phyloP scores from a whole-genome alignment of 1,140 invertebrate genomes.

The Copidosoma floridanum region DNA sequence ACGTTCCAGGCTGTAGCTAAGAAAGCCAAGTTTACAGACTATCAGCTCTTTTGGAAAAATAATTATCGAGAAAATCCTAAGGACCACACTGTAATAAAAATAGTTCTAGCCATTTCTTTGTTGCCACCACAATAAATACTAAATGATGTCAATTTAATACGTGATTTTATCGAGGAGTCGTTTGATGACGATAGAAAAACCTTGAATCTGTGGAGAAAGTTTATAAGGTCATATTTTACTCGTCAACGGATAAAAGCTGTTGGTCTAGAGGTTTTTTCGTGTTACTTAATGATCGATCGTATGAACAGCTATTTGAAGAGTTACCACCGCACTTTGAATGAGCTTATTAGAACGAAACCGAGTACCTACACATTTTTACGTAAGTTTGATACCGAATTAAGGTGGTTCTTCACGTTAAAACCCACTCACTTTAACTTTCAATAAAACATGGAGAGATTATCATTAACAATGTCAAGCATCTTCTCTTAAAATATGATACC shows the following conservation, averaged over 20 bases:
- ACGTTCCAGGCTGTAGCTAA: neutral
- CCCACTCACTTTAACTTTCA: too few relatives aligned
- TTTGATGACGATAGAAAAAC: neutral
- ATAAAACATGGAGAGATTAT: too few relatives aligned
- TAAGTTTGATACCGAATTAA: too few relatives aligned
- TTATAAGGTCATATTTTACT: neutral
- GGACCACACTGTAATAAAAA: neutral
- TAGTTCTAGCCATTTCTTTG: neutral
- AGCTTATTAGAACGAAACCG: neutral
- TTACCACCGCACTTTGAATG: neutral
- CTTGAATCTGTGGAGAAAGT: neutral
- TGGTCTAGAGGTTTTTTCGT: neutral
- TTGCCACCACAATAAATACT: neutral
- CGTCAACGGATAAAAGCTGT: neutral
- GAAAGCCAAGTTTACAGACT: neutral
- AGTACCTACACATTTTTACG: neutral
- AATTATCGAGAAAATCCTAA: neutral
- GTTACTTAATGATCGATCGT: neutral
- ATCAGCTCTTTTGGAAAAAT: neutral
- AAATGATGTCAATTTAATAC: neutral
- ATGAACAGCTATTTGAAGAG: neutral
- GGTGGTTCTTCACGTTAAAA: too few relatives aligned
- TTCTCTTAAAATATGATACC: too few relatives aligned
- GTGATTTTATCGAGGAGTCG: neutral
- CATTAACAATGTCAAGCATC: too few relatives aligned